Conservation (phyloP, 2,888 invertebrate species). For the Magallana nippona region DNA sequence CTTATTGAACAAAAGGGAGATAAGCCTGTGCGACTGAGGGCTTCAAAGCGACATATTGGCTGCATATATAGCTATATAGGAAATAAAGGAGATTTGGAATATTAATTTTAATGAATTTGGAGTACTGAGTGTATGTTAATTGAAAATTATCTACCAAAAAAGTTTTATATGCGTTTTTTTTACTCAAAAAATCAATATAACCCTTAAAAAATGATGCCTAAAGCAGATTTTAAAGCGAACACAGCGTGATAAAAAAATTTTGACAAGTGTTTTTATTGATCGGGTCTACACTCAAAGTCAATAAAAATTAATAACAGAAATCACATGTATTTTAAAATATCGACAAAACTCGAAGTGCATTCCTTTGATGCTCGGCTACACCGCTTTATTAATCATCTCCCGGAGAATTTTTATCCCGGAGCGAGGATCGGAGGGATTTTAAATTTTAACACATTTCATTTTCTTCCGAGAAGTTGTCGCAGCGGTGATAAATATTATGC, state of each 20-base stretch:
- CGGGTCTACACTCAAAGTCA: not conserved
- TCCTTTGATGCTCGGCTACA: not conserved
- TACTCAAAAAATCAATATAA: too few species aligned
- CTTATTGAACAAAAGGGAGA: not conserved
- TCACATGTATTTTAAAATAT: slow-evolving; percentile 11
- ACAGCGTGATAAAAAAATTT: not conserved
- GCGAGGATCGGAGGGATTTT: not conserved
- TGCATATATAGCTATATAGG: not conserved
- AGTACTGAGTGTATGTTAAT: not conserved
- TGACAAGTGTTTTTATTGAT: slow-evolving; percentile 22
- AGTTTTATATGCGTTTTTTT: not conserved
- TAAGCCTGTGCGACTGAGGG: not conserved
- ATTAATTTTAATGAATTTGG: too few species aligned
- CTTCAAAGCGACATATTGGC: not conserved
- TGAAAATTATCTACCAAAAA: not conserved
- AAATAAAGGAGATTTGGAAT: too few species aligned
- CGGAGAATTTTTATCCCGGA: not conserved
- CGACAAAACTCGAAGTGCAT: not conserved
- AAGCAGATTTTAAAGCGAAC: not conserved
- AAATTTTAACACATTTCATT: not conserved
- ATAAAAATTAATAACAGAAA: slow-evolving; percentile 30
- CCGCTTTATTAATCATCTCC: not conserved
- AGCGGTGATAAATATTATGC: too few species aligned
- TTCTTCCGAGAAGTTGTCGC: not conserved
- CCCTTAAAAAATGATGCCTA: too few species aligned